Conservation (phyloP, 2,888 invertebrate genomes). For the Cheilosia soror region DNA sequence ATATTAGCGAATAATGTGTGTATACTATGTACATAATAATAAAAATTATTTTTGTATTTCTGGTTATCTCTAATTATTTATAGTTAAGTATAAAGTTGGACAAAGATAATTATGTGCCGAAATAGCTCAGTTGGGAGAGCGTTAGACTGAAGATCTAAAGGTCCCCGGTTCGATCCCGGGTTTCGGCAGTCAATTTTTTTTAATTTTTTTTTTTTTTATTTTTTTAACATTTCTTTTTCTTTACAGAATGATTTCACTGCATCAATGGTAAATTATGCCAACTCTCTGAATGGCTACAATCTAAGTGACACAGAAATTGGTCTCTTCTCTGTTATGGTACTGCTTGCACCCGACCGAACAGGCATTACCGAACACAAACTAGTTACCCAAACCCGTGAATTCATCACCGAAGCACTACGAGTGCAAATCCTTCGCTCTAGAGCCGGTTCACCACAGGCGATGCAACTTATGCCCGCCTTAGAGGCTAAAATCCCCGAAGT, state of each 20-base stretch:
- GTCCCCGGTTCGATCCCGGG: conserved; percentile 75
- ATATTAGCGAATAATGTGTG: too few species aligned
- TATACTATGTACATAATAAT: too few species aligned
- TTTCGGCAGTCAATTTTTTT: conserved; percentile 58
- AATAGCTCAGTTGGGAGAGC: conserved; percentile 87
- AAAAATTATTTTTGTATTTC: too few species aligned
- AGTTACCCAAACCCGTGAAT: conserved; percentile 91
- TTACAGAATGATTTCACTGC: conserved; percentile 92
- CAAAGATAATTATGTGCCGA: conserved; percentile 82
- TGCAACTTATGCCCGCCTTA: conserved; percentile 84
- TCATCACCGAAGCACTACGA: conserved; percentile 93
- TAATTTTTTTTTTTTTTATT: conserved; percentile 1
- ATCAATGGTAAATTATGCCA: conserved; percentile 92
- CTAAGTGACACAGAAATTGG: conserved; percentile 96
- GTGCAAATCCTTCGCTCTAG: conserved; percentile 87
- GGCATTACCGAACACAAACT: conserved; percentile 92
- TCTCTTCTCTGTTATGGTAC: conserved; percentile 93
- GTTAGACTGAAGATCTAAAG: conserved; percentile 75
- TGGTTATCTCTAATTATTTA: neutral
- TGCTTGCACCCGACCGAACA: conserved; percentile 91
- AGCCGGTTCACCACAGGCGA: conserved; percentile 82
- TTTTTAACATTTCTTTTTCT: conserved; percentile 38
- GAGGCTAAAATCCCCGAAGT: conserved; percentile 90
- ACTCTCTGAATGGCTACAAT: conserved; percentile 89
- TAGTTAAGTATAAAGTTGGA: neutral